phyloP scores from a whole-genome alignment of 2,797 vertebrate species.

The Acanthurus leucopareius region DNA sequence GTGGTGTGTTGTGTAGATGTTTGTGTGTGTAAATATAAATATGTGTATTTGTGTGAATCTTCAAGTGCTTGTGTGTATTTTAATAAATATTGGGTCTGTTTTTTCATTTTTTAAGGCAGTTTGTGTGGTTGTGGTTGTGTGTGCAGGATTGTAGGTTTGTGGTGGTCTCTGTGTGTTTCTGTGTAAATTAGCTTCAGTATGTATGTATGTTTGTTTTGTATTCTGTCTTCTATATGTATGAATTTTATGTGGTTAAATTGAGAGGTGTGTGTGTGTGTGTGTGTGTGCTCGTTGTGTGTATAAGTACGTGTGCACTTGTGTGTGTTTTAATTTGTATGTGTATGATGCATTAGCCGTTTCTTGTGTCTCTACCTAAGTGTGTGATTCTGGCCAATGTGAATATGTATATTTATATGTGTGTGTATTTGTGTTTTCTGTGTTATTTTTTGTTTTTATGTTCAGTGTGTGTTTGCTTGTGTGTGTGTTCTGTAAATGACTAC shows the following conservation, averaged over 20 bases:
- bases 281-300: not conserved
- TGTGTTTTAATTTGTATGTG: not conserved
- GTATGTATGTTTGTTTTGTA: conserved; percentile 35
- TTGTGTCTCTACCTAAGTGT: not conserved
- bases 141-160: not conserved
- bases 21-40: not conserved
- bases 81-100: conserved; percentile 12
- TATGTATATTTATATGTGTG: not conserved
- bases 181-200: conserved; percentile 23
- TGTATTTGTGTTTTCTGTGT: not conserved
- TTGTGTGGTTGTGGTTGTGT: not conserved
- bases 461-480: not conserved
- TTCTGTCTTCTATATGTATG: conserved; percentile 10
- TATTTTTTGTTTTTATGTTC: too few relatives aligned
- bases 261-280: conserved; percentile 3
- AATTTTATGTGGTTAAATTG: conserved; percentile 14
- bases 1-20: not conserved
- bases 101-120: not conserved
- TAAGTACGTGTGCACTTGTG: not conserved
- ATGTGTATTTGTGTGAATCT: not conserved
- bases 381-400: not conserved
- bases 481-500: too few relatives aligned
- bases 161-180: conserved; percentile 15
- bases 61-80: not conserved
- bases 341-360: not conserved